These are phyloP conservation scores for Albula goreensis DNA, from an alignment of 2,113 vertebrate genomes.

Conservation along the genomic window DNA sequence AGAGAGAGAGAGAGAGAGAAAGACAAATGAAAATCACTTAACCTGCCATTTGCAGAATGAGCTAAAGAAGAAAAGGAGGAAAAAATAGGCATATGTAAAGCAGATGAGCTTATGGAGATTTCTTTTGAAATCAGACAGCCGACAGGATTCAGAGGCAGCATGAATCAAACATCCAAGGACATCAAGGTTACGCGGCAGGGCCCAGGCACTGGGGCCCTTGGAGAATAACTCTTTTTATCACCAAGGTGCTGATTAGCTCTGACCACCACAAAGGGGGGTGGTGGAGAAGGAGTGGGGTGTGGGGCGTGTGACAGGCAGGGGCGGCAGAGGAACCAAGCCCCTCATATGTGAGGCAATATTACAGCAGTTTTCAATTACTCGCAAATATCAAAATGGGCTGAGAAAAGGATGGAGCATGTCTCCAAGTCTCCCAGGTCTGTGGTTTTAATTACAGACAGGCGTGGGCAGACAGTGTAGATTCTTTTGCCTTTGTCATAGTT, in stretches of 20 bases:
- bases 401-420: constrained; percentile 24
- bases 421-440: constrained; percentile 38
- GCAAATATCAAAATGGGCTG: constrained; percentile 38
- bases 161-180: not conserved
- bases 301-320: not conserved
- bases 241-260: constrained; percentile 1
- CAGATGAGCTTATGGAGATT: constrained; percentile 8
- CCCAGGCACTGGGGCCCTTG: not conserved
- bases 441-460: constrained; percentile 52
- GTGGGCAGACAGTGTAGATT: not conserved
- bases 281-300: too few species aligned
- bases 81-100: constrained; percentile 24
- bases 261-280: not conserved
- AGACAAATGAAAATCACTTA: constrained; percentile 26
- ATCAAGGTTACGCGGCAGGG: not conserved
- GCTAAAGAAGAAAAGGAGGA: not conserved
- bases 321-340: not conserved
- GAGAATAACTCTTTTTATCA: not conserved
- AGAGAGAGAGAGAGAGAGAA: constrained; percentile 23
- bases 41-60: constrained; percentile 42
- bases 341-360: constrained; percentile 27
- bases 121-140: constrained; percentile 16
- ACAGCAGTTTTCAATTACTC: constrained; percentile 57
- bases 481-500: not conserved
- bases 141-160: not conserved